A percentile compares a stretch with the other conserved stretches of the same genome.
phyloP scores from a whole-genome alignment of 2,797 vertebrate genomes.

The Naso thynnoides region DNA sequence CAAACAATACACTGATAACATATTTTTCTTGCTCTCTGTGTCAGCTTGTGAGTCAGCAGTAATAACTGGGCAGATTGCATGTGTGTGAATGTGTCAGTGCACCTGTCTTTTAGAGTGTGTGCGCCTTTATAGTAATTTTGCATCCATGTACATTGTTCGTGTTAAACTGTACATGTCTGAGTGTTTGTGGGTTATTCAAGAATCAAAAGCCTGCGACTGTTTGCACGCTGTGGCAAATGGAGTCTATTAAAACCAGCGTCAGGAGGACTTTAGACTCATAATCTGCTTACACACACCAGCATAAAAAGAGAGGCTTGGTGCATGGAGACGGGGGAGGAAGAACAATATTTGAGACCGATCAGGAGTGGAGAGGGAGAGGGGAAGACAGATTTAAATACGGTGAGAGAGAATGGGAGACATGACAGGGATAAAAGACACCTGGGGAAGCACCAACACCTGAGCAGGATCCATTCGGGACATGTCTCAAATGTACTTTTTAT shows the following conservation, averaged over 20 bases:
- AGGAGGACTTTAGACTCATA: conserved; percentile 59
- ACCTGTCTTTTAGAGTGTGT: background rate
- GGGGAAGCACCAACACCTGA: conserved; percentile 22
- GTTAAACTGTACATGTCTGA: conserved; percentile 14
- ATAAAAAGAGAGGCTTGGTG: conserved; percentile 50
- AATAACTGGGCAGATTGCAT: background rate
- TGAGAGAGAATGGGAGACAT: conserved; percentile 24
- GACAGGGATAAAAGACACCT: conserved; percentile 11
- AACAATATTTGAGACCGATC: conserved; percentile 51
- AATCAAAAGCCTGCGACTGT: conserved; percentile 21
- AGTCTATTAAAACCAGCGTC: conserved; percentile 57
- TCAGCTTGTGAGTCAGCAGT: background rate
- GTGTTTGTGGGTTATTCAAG: conserved; percentile 7
- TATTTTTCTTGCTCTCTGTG: background rate
- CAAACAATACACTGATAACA: background rate
- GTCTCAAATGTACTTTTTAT: background rate
- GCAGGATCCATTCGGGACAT: conserved; percentile 1
- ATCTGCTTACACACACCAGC: conserved; percentile 60
- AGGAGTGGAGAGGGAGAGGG: background rate
- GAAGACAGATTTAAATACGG: conserved; percentile 47
- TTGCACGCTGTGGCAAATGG: conserved; percentile 32
- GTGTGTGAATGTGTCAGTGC: background rate
- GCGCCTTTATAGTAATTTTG: background rate
- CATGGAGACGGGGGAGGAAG: conserved; percentile 34
- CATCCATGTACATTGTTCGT: background rate